These are phyloP conservation scores for Cheilosia impressa DNA, from an alignment of 2,888 invertebrate genomes.

Conservation along the genomic window DNA sequence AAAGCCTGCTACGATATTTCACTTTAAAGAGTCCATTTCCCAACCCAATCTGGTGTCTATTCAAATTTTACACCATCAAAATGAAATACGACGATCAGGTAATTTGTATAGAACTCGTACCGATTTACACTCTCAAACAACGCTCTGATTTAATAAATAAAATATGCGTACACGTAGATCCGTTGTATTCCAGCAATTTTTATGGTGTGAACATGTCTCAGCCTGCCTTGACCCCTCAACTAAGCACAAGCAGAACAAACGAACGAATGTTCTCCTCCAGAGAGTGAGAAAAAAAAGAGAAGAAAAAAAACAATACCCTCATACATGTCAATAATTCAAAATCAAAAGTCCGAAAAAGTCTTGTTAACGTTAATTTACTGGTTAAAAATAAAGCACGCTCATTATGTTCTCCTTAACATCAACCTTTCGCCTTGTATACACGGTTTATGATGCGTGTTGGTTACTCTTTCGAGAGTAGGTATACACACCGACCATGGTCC, in stretches of 20 bases:
- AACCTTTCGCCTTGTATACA: conserved; percentile 38
- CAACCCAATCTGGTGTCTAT: neutral
- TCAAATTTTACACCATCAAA: neutral
- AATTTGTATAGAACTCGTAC: neutral
- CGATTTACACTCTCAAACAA: conserved; percentile 17
- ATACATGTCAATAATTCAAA: conserved; percentile 67
- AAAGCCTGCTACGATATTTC: neutral
- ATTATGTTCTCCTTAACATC: conserved; percentile 57
- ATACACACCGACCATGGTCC: conserved; percentile 8
- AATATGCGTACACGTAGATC: conserved; percentile 4
- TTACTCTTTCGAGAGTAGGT: conserved; percentile 34
- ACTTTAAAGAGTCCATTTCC: neutral
- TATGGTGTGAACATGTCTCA: conserved; percentile 11
- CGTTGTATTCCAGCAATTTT: neutral
- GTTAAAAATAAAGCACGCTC: conserved; percentile 70
- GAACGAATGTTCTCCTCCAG: conserved; percentile 38
- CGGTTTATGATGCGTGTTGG: conserved; percentile 56
- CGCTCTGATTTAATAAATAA: conserved; percentile 34
- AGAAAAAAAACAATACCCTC: conserved; percentile 14
- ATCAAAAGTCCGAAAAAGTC: conserved; percentile 49
- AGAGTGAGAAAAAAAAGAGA: neutral
- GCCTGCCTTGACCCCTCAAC: conserved; percentile 48
- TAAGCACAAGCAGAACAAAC: conserved; percentile 39
- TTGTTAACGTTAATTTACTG: conserved; percentile 74
- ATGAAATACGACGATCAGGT: neutral